A percentile compares a stretch with the other conserved stretches of the same genome.
phyloP scores from a whole-genome alignment of 2,888 invertebrate species.

The Parascotia fuliginaria region DNA sequence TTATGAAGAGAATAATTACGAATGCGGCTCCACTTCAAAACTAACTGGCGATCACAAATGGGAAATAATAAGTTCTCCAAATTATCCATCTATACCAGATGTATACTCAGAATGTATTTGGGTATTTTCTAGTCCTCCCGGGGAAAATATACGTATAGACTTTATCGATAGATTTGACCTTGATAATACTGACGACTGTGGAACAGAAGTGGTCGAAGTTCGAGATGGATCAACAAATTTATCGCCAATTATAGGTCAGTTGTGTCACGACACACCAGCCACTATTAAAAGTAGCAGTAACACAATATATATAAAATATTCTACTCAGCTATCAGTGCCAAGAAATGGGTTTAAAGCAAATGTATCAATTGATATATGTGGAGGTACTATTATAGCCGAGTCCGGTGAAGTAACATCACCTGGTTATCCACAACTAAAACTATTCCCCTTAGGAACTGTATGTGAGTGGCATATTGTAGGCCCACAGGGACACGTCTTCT shows the following conservation, averaged over 20 bases:
- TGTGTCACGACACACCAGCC: conserved; percentile 88
- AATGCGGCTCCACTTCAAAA: conserved; percentile 89
- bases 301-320: conserved; percentile 89
- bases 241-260: conserved; percentile 84
- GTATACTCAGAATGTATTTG: conserved; percentile 94
- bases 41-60: conserved; percentile 78
- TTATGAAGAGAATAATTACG: conserved; percentile 87
- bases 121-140: conserved; percentile 90
- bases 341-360: conserved; percentile 91
- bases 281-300: conserved; percentile 88
- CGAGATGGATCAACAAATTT: conserved; percentile 92
- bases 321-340: conserved; percentile 89
- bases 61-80: conserved; percentile 87
- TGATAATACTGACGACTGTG: conserved; percentile 57
- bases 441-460: conserved; percentile 83
- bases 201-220: conserved; percentile 90
- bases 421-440: conserved; percentile 85
- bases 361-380: conserved; percentile 86
- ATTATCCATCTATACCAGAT: conserved; percentile 86
- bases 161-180: conserved; percentile 92
- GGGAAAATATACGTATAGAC: conserved; percentile 90
- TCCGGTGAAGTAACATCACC: conserved; percentile 88
- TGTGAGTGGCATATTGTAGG: conserved; percentile 91
- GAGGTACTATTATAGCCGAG: conserved; percentile 87
- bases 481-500: conserved; percentile 47